Evolutionary conservation across 2,113 vertebrate genomes (phyloP).

Genomic region (Tichodroma muraria): DNA sequence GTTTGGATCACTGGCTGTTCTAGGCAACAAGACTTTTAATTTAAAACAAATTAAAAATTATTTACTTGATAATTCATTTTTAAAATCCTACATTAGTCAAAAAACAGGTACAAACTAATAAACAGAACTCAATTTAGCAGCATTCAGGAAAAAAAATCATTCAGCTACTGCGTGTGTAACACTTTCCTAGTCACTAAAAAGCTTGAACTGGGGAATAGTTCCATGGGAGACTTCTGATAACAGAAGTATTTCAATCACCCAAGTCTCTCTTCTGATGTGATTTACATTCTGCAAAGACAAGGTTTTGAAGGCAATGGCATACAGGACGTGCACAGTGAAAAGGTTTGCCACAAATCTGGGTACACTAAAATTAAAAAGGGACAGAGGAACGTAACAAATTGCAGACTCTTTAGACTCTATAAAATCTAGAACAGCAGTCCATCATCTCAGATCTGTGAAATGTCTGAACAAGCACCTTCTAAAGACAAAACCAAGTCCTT

Average conservation of each 20-base stretch:
- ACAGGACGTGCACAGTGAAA: background rate
- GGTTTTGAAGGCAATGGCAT: background rate
- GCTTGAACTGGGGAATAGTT: background rate
- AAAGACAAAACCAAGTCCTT: background rate
- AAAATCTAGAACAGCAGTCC: background rate
- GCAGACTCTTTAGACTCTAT: background rate
- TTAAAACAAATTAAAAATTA: conserved; percentile 29
- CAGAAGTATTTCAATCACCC: background rate
- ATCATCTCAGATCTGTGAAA: background rate
- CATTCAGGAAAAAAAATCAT: background rate
- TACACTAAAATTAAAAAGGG: background rate
- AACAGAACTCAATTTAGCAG: background rate
- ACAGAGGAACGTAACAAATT: background rate
- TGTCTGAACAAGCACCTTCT: background rate
- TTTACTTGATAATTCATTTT: conserved; percentile 30
- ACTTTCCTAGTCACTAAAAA: background rate
- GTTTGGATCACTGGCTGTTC: background rate
- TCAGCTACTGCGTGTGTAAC: background rate
- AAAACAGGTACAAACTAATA: conserved; percentile 1
- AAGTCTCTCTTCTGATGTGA: background rate
- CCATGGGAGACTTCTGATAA: background rate
- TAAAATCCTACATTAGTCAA: background rate
- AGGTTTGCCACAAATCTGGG: background rate
- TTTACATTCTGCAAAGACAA: background rate
- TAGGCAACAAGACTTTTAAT: background rate